phyloP scores from a whole-genome alignment of 2,888 invertebrate genomes.

The Temnothorax rugatulus region DNA sequence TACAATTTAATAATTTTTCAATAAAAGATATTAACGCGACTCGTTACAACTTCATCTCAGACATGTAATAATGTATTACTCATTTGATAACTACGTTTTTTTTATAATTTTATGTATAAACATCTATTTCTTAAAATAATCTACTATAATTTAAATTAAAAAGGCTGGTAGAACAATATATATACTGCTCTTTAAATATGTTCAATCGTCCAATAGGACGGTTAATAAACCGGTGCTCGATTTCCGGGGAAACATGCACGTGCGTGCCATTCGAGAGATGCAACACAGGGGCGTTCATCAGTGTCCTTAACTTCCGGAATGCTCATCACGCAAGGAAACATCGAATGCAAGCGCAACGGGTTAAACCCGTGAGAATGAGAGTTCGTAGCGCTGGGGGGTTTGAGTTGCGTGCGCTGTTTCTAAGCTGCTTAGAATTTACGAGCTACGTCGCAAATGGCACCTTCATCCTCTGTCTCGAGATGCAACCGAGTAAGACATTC shows the following conservation, averaged over 20 bases:
- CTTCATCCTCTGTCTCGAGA: constrained; percentile 42
- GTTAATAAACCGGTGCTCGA: constrained; percentile 1
- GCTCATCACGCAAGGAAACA: constrained; percentile 50
- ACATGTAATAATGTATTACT: no score
- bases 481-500: constrained; percentile 57
- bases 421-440: constrained; percentile 76
- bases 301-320: constrained; percentile 55
- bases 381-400: constrained; percentile 54
- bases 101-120: not conserved
- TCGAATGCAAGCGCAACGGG: constrained; percentile 48
- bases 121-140: not conserved
- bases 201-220: not conserved
- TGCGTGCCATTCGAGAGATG: constrained; percentile 15
- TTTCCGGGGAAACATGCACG: constrained; percentile 22
- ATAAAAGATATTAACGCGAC: not conserved
- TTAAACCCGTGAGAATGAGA: constrained; percentile 42
- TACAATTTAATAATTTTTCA: not conserved
- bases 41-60: not conserved
- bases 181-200: not conserved
- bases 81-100: not conserved
- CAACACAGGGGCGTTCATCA: constrained; percentile 37
- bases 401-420: constrained; percentile 56
- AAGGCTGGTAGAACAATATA: not conserved
- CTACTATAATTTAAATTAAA: not conserved
- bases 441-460: constrained; percentile 57